phyloP scores from a whole-genome alignment of 2,113 vertebrate species.

The Tor tambroides region DNA sequence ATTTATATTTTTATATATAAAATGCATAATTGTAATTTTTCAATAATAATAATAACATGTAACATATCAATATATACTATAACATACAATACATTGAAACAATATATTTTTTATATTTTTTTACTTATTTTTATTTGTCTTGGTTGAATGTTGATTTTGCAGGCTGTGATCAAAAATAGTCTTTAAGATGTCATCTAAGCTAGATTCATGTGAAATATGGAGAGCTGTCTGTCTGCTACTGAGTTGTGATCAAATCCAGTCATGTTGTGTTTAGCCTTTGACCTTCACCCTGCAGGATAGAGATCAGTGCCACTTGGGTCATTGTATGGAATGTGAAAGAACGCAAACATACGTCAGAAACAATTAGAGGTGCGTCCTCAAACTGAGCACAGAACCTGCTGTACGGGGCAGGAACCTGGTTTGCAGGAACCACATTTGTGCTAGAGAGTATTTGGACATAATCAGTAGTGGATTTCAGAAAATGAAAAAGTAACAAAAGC shows the following conservation, averaged over 20 bases:
- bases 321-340: conserved; percentile 58
- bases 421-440: neutral
- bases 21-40: no score
- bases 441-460: neutral
- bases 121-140: neutral
- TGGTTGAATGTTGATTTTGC: neutral
- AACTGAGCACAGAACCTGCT: conserved; percentile 11
- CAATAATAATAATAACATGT: neutral
- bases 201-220: conserved; percentile 25
- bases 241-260: conserved; percentile 44
- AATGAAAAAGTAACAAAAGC: neutral
- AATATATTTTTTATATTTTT: neutral
- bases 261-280: conserved; percentile 65
- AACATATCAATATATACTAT: neutral
- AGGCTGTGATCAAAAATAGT: neutral
- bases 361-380: conserved; percentile 34
- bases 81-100: neutral
- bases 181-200: neutral
- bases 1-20: no score
- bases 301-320: conserved; percentile 47
- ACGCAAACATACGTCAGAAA: conserved; percentile 42
- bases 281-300: conserved; percentile 59
- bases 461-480: neutral
- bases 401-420: neutral
- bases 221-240: conserved; percentile 50